These are phyloP conservation scores for Blastobasis lacticolella DNA, from an alignment of 2,888 invertebrate genomes.

Conservation along the genomic window DNA sequence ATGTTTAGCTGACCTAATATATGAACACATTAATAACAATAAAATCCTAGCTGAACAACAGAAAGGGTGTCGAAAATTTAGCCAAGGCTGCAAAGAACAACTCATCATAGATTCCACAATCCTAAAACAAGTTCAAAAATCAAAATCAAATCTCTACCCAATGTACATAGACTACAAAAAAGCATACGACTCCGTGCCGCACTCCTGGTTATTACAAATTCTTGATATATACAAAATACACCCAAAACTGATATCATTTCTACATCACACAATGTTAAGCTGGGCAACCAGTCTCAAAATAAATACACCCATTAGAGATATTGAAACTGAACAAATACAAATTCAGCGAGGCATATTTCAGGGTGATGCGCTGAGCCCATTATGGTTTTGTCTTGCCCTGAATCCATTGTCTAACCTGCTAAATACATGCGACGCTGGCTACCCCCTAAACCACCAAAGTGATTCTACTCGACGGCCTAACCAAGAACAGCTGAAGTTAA, in stretches of 20 bases:
- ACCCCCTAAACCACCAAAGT: not conserved
- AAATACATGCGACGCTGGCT: not conserved
- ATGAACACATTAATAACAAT: no score
- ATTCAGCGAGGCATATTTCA: slow-evolving; percentile 17
- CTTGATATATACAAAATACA: slow-evolving; percentile 16
- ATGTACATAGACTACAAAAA: slow-evolving; percentile 20
- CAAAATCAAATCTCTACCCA: slow-evolving; percentile 9
- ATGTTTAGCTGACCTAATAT: slow-evolving; percentile 14
- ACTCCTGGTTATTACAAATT: slow-evolving; percentile 16
- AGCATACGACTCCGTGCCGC: slow-evolving; percentile 20
- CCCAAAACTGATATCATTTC: slow-evolving; percentile 6
- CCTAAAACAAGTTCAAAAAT: slow-evolving; percentile 5
- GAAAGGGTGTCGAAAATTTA: slow-evolving; percentile 2
- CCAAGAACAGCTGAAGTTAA: not conserved
- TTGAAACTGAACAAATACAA: slow-evolving; percentile 6
- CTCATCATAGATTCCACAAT: slow-evolving; percentile 9
- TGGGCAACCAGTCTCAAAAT: slow-evolving; percentile 12
- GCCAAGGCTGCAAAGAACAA: slow-evolving; percentile 3
- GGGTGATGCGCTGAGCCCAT: slow-evolving; percentile 14
- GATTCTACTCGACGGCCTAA: not conserved
- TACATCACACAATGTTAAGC: slow-evolving; percentile 7
- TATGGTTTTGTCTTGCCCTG: slow-evolving; percentile 9
- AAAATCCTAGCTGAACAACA: slow-evolving; percentile 4
- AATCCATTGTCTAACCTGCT: slow-evolving; percentile 2
- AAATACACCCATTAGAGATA: not conserved